Conservation (phyloP, 2,888 invertebrate genomes). For the Drosophila helvetica region DNA sequence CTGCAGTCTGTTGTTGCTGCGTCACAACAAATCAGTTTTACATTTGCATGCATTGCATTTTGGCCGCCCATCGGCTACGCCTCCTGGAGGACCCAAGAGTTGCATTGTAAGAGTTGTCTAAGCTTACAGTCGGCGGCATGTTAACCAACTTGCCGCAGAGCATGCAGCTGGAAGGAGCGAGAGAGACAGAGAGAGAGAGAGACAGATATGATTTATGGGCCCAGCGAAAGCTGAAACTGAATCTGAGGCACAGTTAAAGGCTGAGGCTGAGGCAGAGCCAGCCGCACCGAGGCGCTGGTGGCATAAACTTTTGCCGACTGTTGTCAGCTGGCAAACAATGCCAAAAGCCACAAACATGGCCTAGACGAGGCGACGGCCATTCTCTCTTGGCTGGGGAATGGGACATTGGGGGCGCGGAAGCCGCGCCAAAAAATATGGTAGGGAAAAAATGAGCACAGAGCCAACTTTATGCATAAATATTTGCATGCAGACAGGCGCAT, state of each 20-base stretch:
- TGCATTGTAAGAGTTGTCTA: constrained; percentile 46
- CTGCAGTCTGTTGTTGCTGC: constrained; percentile 39
- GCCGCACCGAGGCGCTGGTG: constrained; percentile 53
- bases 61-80: constrained; percentile 26
- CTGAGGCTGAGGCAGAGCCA: neutral
- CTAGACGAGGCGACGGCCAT: constrained; percentile 56
- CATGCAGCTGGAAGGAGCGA: constrained; percentile 1
- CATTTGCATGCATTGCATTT: constrained; percentile 76
- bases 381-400: neutral
- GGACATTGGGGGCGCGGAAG: constrained; percentile 4
- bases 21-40: constrained; percentile 76
- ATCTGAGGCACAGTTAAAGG: constrained; percentile 36
- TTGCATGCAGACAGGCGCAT: constrained; percentile 58
- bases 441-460: constrained; percentile 68
- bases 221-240: constrained; percentile 43
- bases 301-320: constrained; percentile 76
- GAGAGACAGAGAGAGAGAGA: no score
- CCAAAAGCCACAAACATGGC: constrained; percentile 72
- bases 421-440: constrained; percentile 50
- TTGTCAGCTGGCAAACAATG: constrained; percentile 78
- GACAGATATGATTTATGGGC: constrained; percentile 67
- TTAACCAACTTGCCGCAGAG: constrained; percentile 61
- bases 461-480: constrained; percentile 79
- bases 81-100: neutral
- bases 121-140: constrained; percentile 62